Conservation (phyloP, 2,797 vertebrate genomes). For the Podarcis lilfordi region DNA sequence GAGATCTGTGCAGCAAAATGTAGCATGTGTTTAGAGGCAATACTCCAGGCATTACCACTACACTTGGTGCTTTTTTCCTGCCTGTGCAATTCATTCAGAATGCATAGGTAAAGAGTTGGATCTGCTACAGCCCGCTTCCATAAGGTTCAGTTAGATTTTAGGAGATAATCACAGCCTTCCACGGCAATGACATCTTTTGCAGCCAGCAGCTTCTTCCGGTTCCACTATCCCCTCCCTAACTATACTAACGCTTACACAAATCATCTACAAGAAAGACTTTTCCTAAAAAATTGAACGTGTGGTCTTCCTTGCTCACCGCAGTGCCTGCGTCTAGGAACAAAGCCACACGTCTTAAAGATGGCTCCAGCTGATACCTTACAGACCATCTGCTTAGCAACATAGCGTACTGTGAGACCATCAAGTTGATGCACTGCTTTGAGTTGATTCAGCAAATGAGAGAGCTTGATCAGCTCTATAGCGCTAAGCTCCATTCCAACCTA, state of each 20-base stretch:
- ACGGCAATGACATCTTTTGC: background rate
- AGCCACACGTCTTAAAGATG: background rate
- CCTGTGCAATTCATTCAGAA: background rate
- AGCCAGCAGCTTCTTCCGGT: background rate
- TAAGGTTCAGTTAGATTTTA: background rate
- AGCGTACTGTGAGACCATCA: background rate
- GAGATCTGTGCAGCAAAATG: background rate
- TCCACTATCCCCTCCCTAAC: background rate
- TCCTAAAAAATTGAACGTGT: constrained; percentile 5
- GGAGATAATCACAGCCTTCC: background rate
- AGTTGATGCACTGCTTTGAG: background rate
- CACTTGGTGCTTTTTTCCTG: background rate
- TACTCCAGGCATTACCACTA: background rate
- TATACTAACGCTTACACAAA: background rate
- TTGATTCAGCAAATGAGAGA: background rate
- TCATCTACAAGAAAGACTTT: background rate
- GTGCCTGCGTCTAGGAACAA: constrained; percentile 18
- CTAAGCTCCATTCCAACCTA: background rate
- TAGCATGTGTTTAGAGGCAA: background rate
- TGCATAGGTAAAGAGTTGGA: background rate
- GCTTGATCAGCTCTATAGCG: background rate
- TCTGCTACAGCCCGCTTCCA: background rate
- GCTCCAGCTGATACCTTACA: background rate
- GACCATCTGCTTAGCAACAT: constrained; percentile 36
- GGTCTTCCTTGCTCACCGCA: background rate